A percentile compares a stretch with the other conserved stretches of the same genome.
Conservation (phyloP, 2,888 invertebrate species). For the Leptinotarsa juncta region DNA sequence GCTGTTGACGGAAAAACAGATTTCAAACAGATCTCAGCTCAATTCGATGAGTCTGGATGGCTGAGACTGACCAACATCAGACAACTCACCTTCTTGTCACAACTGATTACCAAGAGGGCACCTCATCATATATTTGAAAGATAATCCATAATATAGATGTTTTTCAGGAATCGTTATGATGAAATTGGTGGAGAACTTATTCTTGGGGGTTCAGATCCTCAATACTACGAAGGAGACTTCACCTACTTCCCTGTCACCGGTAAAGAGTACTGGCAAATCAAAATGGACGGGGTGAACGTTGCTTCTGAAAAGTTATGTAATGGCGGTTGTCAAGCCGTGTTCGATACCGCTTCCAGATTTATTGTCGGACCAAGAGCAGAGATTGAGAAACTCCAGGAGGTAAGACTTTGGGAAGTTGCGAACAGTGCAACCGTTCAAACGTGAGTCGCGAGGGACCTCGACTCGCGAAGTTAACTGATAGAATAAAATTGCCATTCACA, state of each 20-base stretch:
- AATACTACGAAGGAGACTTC: conserved; percentile 87
- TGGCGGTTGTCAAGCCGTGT: conserved; percentile 91
- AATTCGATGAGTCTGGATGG: too few relatives aligned
- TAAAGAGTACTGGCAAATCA: conserved; percentile 92
- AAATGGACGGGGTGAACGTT: conserved; percentile 79
- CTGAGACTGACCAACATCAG: too few relatives aligned
- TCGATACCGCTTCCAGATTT: conserved; percentile 95
- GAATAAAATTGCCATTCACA: too few relatives aligned
- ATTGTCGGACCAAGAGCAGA: conserved; percentile 90
- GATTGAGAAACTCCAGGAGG: conserved; percentile 80
- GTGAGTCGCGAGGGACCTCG: too few relatives aligned
- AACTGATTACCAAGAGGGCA: too few relatives aligned
- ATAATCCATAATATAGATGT: neutral
- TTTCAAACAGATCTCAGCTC: too few relatives aligned
- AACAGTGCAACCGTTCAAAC: too few relatives aligned
- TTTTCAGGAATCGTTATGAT: conserved; percentile 77
- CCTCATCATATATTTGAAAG: too few relatives aligned
- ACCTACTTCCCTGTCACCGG: conserved; percentile 87
- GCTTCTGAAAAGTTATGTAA: conserved; percentile 73
- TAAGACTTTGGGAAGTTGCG: conserved; percentile 62
- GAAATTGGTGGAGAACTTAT: conserved; percentile 86
- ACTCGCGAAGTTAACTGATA: too few relatives aligned
- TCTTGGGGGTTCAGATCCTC: conserved; percentile 94
- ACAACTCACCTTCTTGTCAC: too few relatives aligned
- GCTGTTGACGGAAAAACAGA: too few relatives aligned